phyloP scores from a whole-genome alignment of 2,113 vertebrate genomes.

The Ia io region DNA sequence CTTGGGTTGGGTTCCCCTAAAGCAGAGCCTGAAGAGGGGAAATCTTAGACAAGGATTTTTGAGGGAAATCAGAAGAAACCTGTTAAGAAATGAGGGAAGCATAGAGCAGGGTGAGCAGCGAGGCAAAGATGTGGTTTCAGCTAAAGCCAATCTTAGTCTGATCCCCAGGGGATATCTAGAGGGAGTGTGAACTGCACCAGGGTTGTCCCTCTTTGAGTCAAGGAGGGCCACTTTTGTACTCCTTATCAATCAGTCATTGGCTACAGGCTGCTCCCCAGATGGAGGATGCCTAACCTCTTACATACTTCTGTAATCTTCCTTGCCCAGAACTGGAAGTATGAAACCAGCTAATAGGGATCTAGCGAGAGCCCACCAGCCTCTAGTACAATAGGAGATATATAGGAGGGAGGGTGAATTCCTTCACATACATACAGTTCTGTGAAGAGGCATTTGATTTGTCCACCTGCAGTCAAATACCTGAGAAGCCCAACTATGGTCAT shows the following conservation, averaged over 20 bases:
- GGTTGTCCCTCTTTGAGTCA: not conserved
- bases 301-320: not conserved
- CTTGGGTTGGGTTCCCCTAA: not conserved
- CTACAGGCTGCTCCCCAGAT: not conserved
- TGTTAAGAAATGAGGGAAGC: not conserved
- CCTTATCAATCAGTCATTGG: not conserved
- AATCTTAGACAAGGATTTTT: not conserved
- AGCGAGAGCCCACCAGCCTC: not conserved
- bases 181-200: not conserved
- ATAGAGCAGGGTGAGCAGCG: not conserved
- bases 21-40: not conserved
- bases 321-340: too few relatives aligned
- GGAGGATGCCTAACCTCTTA: not conserved
- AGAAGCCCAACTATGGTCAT: not conserved
- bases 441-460: not conserved
- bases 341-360: not conserved
- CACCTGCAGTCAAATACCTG: not conserved
- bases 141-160: not conserved
- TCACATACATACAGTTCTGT: not conserved
- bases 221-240: not conserved
- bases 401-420: too few relatives aligned
- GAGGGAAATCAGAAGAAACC: not conserved
- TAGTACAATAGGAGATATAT: not conserved
- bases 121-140: not conserved
- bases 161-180: not conserved